Base-by-base conservation (phyloP, 2,888 invertebrate species). In the Prionchulus punctatus region DNA sequence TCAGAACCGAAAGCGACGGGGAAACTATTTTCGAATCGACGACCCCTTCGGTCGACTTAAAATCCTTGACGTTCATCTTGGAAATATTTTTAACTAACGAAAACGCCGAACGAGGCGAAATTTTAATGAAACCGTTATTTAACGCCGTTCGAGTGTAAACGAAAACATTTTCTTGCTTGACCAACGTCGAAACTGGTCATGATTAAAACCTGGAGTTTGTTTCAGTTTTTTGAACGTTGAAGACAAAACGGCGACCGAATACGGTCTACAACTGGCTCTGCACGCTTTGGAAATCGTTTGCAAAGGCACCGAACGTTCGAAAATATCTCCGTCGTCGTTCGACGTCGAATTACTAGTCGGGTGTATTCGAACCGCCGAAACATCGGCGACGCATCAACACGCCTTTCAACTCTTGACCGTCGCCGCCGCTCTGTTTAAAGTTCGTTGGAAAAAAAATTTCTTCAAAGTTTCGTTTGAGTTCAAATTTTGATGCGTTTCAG, bases 351-450 rank as follows among this genome's bases (percentile, higher is more conserved):
- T 66, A 51, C 64, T 73, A 15, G 71, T 72, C 7, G 65, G 68
- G 58, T 70, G 70, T 59, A 68, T 73, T 23, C 63, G 72, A 1
- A 64, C 65, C 2, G 68, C 68, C 1, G 62, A 65, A 52, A 70
- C 67, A 59, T 68, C 69, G 4, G 71, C 70, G 59, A 72, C 71
- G 0, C 72, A 73, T 56, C 71, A 71, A 43, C 70, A 70, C 54
- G 71, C 71, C 1, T 62, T 73, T 30, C 57, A 68, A 1, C 61
- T 73, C 30, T 66, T 73, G 23, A 67, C 69, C 2, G 61, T 65
- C 15, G 56, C 56, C 23, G 57, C 60, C n/a, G 26, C 48, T 2
- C 31, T 59, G 21, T 59, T 56, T 36, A 52, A 26, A 27, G 57
- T 56, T 12, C 15, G 47, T 12, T 21, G 15, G 47, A 12, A 45